A percentile compares a stretch with the other conserved stretches of the same genome.
Evolutionary conservation across 2,113 vertebrate genomes (phyloP).

Genomic region (Callipepla californica): DNA sequence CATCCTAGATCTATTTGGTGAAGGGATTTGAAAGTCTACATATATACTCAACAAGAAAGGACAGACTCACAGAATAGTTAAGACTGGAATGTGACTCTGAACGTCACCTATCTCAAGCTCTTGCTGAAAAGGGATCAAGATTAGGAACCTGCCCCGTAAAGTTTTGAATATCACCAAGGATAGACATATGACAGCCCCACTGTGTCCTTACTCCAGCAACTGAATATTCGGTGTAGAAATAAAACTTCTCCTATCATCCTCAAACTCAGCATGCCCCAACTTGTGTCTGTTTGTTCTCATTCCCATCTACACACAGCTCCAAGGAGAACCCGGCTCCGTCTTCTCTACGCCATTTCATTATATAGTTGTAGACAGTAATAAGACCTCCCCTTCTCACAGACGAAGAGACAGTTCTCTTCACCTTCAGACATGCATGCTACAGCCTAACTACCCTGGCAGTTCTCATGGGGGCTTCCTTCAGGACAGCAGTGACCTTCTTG

Average conservation of each 20-base stretch:
- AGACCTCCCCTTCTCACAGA: neutral
- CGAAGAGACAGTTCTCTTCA: neutral
- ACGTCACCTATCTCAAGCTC: neutral
- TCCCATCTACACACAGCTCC: neutral
- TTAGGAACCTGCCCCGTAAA: neutral
- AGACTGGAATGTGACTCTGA: neutral
- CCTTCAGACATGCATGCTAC: neutral
- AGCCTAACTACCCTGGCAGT: neutral
- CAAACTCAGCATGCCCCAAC: neutral
- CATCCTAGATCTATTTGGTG: neutral
- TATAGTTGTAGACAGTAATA: neutral
- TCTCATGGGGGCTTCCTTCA: neutral
- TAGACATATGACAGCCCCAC: neutral
- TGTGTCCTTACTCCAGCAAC: neutral
- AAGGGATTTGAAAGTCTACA: neutral
- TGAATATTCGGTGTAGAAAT: neutral
- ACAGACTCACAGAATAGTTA: neutral
- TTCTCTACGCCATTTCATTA: neutral
- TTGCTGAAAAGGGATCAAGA: neutral
- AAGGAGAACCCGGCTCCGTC: neutral
- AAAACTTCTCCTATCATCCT: neutral
- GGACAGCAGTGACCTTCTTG: neutral
- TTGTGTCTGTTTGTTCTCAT: neutral
- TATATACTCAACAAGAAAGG: neutral
- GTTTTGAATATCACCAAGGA: neutral